phyloP scores from a whole-genome alignment of 37 sponge, comb jelly and placozoan genomes.

The Haliclona indistincta region DNA sequence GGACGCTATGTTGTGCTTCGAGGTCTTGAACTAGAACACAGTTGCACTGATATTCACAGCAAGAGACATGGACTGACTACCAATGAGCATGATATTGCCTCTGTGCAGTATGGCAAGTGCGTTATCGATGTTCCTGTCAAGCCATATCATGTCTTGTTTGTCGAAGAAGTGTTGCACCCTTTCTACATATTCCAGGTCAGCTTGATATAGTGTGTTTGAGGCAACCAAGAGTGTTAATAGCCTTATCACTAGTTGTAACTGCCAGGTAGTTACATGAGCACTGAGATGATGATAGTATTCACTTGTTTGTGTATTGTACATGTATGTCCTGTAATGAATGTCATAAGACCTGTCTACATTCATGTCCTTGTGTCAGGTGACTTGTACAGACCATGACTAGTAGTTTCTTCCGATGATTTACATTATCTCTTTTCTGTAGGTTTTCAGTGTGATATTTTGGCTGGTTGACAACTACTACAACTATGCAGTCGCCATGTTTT shows the following conservation, averaged over 20 bases:
- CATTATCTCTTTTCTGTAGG: not conserved
- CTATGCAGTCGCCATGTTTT: conserved; percentile 61
- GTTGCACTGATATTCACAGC: not conserved
- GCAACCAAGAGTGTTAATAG: too few relatives aligned
- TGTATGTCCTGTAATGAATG: too few relatives aligned
- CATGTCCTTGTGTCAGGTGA: too few relatives aligned
- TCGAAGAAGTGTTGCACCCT: conserved; percentile 74
- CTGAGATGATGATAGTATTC: too few relatives aligned
- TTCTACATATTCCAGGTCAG: conserved; percentile 81
- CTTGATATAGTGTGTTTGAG: not conserved
- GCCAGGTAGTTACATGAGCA: too few relatives aligned
- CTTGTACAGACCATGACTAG: too few relatives aligned
- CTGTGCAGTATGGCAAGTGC: conserved; percentile 27
- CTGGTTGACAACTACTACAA: conserved; percentile 60
- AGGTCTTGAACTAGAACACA: conserved; percentile 25
- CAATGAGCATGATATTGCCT: not conserved
- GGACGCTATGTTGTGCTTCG: conserved; percentile 29
- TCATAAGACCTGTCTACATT: too few relatives aligned
- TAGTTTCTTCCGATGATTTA: too few relatives aligned
- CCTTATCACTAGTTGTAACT: too few relatives aligned
- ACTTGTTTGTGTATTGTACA: too few relatives aligned
- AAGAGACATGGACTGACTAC: not conserved
- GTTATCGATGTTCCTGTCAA: conserved; percentile 70
- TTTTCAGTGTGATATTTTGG: conserved; percentile 61
- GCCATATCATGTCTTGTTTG: conserved; percentile 42